Percentiles rank a stretch among this genome's conserved stretches.
Evolutionary conservation across 2,888 invertebrate species (phyloP).

Genomic region (Oscheius sp.): DNA sequence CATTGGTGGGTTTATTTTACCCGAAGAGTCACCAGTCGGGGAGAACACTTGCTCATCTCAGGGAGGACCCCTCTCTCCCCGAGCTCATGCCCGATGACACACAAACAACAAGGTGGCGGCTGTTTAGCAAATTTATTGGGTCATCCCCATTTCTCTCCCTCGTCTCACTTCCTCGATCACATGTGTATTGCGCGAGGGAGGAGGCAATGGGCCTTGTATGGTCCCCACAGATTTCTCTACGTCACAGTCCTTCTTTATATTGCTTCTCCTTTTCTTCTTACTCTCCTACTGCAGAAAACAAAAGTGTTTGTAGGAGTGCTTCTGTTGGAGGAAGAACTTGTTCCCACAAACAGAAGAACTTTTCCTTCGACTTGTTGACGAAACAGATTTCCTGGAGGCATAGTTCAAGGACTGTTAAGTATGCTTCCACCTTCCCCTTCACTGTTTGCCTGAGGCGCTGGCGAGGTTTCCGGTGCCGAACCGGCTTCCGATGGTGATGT

Average conservation of each 20-base stretch:
- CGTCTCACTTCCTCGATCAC: not conserved
- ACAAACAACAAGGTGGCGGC: not conserved
- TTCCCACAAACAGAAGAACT: not conserved
- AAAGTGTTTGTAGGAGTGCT: not conserved
- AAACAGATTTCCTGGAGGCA: not conserved
- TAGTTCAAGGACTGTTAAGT: not conserved
- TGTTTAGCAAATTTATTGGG: not conserved
- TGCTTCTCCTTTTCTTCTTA: no score
- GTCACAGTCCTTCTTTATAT: not conserved
- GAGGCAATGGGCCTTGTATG: not conserved
- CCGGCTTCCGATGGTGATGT: conserved; percentile 22
- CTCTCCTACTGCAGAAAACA: no score
- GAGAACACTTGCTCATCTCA: not conserved
- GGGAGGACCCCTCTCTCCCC: no score
- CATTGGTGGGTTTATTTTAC: not conserved
- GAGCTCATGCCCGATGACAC: not conserved
- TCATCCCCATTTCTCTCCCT: not conserved
- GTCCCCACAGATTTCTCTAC: not conserved
- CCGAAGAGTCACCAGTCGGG: not conserved
- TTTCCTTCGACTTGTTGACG: not conserved
- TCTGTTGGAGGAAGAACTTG: not conserved
- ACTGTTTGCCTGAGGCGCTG: not conserved
- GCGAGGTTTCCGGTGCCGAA: conserved; percentile 1
- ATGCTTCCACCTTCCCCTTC: not conserved
- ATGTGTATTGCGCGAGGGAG: not conserved